Conservation (phyloP, 2,888 invertebrate species). For the Odontocerum albicorne region DNA sequence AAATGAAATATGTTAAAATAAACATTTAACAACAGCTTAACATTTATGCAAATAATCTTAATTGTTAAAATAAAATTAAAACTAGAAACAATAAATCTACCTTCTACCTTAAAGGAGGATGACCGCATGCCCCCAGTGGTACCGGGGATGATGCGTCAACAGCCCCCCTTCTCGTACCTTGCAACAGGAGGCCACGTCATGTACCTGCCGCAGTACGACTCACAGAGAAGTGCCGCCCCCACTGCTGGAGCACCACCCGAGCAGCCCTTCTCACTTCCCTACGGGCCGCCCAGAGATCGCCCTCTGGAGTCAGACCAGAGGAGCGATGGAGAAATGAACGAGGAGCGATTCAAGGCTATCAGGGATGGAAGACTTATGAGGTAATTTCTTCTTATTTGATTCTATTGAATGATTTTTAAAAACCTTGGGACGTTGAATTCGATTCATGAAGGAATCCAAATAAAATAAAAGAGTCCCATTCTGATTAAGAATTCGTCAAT, state of each 20-base stretch:
- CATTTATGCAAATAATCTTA: too few species aligned
- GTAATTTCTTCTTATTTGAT: conserved; percentile 4
- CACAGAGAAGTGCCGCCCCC: neutral
- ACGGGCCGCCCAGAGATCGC: conserved; percentile 5
- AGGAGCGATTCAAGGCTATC: conserved; percentile 26
- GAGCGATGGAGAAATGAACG: conserved; percentile 34
- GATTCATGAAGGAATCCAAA: too few species aligned
- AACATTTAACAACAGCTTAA: too few species aligned
- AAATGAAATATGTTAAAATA: too few species aligned
- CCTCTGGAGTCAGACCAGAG: conserved; percentile 16
- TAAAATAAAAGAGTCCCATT: too few species aligned
- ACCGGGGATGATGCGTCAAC: conserved; percentile 39
- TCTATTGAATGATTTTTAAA: too few species aligned
- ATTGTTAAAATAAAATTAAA: too few species aligned
- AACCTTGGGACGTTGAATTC: too few species aligned
- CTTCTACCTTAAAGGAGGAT: conserved; percentile 43
- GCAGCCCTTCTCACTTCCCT: conserved; percentile 4
- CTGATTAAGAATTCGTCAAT: too few species aligned
- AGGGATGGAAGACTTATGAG: conserved; percentile 33
- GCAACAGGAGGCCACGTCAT: conserved; percentile 74
- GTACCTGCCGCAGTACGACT: conserved; percentile 65
- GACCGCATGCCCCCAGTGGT: conserved; percentile 39
- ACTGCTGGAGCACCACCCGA: conserved; percentile 2
- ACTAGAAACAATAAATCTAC: too few species aligned
- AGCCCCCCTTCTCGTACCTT: conserved; percentile 51